Conservation (phyloP, 2,888 invertebrate species). For the Platycheirus rosarum region DNA sequence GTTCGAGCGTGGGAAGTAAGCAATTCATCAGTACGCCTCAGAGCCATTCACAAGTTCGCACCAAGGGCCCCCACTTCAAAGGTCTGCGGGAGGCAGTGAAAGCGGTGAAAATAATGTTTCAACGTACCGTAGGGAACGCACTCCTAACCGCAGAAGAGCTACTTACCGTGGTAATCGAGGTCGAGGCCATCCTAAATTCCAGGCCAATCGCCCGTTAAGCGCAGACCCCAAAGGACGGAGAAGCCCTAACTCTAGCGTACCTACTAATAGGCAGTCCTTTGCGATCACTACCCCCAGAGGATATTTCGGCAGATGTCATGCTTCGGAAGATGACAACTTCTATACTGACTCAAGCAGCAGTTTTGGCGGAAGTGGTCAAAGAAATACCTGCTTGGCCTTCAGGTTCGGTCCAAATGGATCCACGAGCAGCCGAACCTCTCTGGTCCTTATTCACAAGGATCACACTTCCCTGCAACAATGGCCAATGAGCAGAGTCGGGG, state of each 20-base stretch:
- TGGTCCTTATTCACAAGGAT: constrained; percentile 53
- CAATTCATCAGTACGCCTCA: constrained; percentile 20
- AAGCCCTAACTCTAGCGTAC: constrained; percentile 69
- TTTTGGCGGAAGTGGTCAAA: too few species aligned
- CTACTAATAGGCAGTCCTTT: too few species aligned
- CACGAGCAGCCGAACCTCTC: constrained; percentile 41
- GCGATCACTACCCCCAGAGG: too few species aligned
- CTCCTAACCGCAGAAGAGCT: constrained; percentile 63
- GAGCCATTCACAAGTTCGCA: constrained; percentile 59
- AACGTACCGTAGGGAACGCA: constrained; percentile 51
- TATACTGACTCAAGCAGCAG: too few species aligned
- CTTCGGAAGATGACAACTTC: constrained; percentile 34
- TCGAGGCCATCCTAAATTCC: constrained; percentile 75
- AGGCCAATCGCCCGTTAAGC: constrained; percentile 67
- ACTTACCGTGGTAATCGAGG: constrained; percentile 67
- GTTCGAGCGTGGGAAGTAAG: constrained; percentile 38
- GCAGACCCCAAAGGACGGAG: constrained; percentile 70
- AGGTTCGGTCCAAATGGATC: too few species aligned
- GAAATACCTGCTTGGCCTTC: too few species aligned
- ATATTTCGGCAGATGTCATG: constrained; percentile 4
- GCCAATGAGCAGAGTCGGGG: constrained; percentile 29
- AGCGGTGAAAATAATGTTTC: constrained; percentile 61
- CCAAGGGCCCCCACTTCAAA: constrained; percentile 65
- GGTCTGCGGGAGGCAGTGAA: constrained; percentile 73
- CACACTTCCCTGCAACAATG: constrained; percentile 43